These are phyloP conservation scores for Prochilodus magdalenae DNA, from an alignment of 2,113 vertebrate species.

Conservation along the genomic window DNA sequence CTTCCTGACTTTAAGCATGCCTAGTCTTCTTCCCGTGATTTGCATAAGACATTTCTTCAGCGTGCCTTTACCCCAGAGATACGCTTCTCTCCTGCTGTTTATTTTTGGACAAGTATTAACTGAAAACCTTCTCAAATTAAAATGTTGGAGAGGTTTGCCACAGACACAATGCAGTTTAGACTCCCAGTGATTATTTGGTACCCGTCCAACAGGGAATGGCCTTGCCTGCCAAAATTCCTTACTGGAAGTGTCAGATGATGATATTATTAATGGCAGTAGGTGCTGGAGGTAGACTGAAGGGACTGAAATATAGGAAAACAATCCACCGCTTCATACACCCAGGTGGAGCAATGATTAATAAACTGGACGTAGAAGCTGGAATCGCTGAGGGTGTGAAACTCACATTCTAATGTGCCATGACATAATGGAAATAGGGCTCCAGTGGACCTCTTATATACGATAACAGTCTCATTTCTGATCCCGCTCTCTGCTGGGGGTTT, in stretches of 20 bases:
- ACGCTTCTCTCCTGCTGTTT: neutral
- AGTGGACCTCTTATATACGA: neutral
- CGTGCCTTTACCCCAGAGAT: neutral
- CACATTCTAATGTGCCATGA: neutral
- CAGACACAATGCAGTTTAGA: neutral
- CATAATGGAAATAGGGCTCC: neutral
- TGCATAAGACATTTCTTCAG: constrained; percentile 24
- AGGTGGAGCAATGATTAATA: constrained; percentile 4
- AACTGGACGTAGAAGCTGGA: neutral
- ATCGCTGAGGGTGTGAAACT: no score
- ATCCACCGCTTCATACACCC: neutral
- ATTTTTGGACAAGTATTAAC: constrained; percentile 20
- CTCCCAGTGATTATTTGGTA: neutral
- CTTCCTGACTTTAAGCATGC: neutral
- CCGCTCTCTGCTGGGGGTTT: neutral
- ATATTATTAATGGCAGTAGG: constrained; percentile 19
- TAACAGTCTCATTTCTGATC: constrained; percentile 4
- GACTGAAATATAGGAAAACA: neutral
- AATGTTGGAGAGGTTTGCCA: neutral
- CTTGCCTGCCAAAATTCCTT: neutral
- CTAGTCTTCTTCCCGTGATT: constrained; percentile 1
- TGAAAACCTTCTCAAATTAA: neutral
- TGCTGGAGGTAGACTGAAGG: neutral
- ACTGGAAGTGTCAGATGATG: constrained; percentile 10
- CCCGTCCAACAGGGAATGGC: neutral